Evolutionary conservation across 2,113 vertebrate genomes (phyloP), one percentile per base, ranked within the genome.

Genomic region (Garra rufa): DNA sequence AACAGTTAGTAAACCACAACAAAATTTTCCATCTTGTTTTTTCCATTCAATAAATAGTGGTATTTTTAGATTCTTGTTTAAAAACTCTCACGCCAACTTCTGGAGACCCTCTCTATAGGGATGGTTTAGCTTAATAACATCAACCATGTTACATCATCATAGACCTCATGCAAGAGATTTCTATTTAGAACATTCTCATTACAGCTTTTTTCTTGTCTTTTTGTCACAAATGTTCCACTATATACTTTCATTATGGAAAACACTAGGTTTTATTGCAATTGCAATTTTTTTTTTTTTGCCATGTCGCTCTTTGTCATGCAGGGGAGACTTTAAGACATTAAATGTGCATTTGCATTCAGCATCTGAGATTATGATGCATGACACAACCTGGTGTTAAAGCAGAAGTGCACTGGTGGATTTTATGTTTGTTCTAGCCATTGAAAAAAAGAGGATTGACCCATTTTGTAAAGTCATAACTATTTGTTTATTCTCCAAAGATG

Each of bases 321-420:
- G 63, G 24, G 59, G 78, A 81, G 63, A 83, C 28, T 70, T 87
- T 88, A 84, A 88, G 88, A 89, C 85, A 83, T 74, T 28, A 67
- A 48, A 69, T 78, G 81, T 34, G 34, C 34, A 34, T 85, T 81
- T 77, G 38, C 67, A 59, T 59, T 82, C 26, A 67, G 28, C 52
- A 41, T 46, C 80, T 26, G 30, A 17, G 28, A 43, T 71, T 38
- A 9, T 28, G 28, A 65, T 57, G 17, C 71, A 24, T 59, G 26
- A 76, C 17, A 34, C 17, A 10, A 55, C 17, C 48, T 55, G 48
- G 2, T 76, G 14, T 63, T 41, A 44, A 17, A 43, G 15, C 13
- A 43, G 9, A 79, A 63, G 57, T 65, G 41, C 17, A 65, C 59
- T n/a, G 24, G 78, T 44, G n/a, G n/a, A 61, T 41, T 59, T 41